phyloP scores from a whole-genome alignment of 1,140 invertebrate species.

The Listronotus bonariensis region DNA sequence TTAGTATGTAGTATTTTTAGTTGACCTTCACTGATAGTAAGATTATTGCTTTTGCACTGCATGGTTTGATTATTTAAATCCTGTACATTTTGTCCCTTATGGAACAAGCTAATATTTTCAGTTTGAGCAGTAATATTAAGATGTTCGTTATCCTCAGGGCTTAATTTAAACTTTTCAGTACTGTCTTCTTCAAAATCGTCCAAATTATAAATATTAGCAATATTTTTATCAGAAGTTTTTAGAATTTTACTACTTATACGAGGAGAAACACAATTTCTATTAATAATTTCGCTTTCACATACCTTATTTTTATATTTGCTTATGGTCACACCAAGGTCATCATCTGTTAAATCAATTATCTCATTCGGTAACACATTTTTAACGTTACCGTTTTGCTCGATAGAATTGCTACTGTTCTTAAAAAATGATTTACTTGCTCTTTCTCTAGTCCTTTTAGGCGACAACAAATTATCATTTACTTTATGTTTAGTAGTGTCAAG shows the following conservation, averaged over 20 bases:
- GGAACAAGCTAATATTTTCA: no score
- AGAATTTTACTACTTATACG: not conserved
- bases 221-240: not conserved
- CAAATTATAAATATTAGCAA: constrained; percentile 11
- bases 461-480: not conserved
- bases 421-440: no score
- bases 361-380: not conserved
- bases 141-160: not conserved
- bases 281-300: no score
- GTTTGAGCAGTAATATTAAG: no score
- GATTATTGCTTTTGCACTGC: no score
- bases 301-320: not conserved
- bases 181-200: constrained; percentile 21
- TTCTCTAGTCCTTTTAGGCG: not conserved
- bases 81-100: no score
- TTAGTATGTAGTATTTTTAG: no score
- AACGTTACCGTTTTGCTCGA: not conserved
- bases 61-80: no score
- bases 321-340: not conserved
- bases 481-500: not conserved
- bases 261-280: not conserved
- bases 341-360: constrained; percentile 16
- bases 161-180: not conserved
- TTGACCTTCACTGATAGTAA: no score
- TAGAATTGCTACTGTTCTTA: no score